These are phyloP conservation scores for Parelbella ahira DNA, from an alignment of 2,888 invertebrate species.

Conservation along the genomic window DNA sequence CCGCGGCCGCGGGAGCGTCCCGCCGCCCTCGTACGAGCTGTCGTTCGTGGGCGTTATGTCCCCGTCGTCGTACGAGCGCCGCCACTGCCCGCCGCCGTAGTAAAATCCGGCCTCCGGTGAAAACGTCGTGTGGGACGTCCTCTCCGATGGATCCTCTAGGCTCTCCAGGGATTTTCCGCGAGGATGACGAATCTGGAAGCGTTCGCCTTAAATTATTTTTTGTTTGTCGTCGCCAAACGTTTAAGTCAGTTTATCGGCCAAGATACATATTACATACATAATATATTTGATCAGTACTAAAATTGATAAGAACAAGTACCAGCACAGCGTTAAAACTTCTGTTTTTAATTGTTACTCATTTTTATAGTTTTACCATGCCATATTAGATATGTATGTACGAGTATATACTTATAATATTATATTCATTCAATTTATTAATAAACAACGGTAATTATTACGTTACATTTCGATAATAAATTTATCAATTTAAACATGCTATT, in stretches of 20 bases:
- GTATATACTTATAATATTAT: conserved; percentile 18
- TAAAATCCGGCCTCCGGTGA: conserved; percentile 80
- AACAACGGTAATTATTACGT: too few relatives aligned
- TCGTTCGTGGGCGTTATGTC: conserved; percentile 94
- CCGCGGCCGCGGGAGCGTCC: conserved; percentile 92
- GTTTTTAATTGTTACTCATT: conserved; percentile 20
- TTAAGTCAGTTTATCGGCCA: background rate
- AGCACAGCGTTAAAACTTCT: conserved; percentile 16
- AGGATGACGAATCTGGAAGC: conserved; percentile 90
- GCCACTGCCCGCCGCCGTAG: conserved; percentile 83
- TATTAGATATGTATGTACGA: conserved; percentile 13
- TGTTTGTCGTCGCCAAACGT: too few relatives aligned
- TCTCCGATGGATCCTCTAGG: conserved; percentile 88
- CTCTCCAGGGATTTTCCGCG: conserved; percentile 93
- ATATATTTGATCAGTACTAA: conserved; percentile 7
- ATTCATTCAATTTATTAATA: conserved; percentile 15
- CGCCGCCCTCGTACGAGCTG: conserved; percentile 84
- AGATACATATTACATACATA: conserved; percentile 4
- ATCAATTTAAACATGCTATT: conserved; percentile 11
- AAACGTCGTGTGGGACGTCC: conserved; percentile 82
- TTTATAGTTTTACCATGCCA: conserved; percentile 24
- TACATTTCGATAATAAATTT: conserved; percentile 4
- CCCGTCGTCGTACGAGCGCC: conserved; percentile 92
- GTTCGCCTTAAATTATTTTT: too few relatives aligned
- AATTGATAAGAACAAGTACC: conserved; percentile 15